Evolutionary conservation across 2,113 vertebrate genomes (phyloP), one percentile per base, ranked within the genome.

Genomic region (Colaptes auratus): DNA sequence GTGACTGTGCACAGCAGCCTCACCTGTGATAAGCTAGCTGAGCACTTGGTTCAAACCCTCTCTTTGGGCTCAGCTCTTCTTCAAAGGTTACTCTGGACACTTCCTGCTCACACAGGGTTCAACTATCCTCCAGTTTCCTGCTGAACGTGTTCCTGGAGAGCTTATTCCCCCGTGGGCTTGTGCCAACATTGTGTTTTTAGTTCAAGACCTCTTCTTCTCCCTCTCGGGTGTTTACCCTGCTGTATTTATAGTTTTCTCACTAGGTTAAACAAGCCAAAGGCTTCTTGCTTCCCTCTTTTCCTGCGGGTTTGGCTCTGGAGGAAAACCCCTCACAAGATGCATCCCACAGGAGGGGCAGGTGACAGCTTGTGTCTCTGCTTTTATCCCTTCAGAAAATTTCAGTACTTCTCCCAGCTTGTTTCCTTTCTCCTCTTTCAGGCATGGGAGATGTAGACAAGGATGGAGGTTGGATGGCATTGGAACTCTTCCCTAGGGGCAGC

Each of bases 181-280:
- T 94, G 96, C 95, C 96, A 96, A 95, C 92, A 95, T 96, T 95
- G 93, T 96, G 86, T 93, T 88, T 96, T 90, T 86, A 94, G 86
- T 92, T 96, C 92, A 91, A 96, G 92, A 95, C 95, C 90, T 96
- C 72, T 93, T 96, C 72, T 93, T 95, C 86, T 96, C 90, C 65
- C 76, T 95, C 90, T 19, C 76, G 0, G 0, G 58, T 95, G 82
- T 94, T 96, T 94, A 93, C 88, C 82, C 92, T 93, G 65, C 33
- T 81, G 10, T 88, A 96, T 96, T 96, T 96, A 92, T 95, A 96
- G 88, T 76, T 93, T 92, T 88, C 88, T 96, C 0, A 0, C 88
- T 86, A 86, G 69, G 76, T 90, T 88, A 81, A 96, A 84, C 17
- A 77, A 83, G 88, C 80, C 8, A 18, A 67, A 89, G 66, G 65